Percentiles rank a stretch among this genome's conserved stretches.
These are phyloP conservation scores for Crotophaga sulcirostris DNA, from an alignment of 2,113 vertebrate species.

Conservation along the genomic window DNA sequence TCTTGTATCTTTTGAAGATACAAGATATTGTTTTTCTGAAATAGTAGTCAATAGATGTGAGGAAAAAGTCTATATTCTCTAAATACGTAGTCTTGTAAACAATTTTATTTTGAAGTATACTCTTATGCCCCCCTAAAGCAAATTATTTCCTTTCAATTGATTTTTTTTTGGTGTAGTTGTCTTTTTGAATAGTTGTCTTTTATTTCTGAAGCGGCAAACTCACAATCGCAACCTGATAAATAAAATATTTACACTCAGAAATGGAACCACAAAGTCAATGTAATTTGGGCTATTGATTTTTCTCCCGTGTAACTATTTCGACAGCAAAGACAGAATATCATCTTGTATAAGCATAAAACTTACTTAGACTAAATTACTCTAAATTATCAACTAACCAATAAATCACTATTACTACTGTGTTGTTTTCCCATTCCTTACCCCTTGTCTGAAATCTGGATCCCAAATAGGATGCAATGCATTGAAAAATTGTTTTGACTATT, in stretches of 20 bases:
- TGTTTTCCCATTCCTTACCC: background rate
- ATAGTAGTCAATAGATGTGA: background rate
- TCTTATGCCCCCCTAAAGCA: background rate
- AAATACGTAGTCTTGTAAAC: background rate
- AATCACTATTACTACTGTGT: background rate
- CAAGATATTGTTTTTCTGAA: background rate
- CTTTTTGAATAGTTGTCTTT: background rate
- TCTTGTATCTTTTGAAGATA: background rate
- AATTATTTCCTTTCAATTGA: background rate
- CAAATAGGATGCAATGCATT: background rate
- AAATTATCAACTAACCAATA: background rate
- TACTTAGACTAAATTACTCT: background rate
- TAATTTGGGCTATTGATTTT: background rate
- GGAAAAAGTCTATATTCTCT: background rate
- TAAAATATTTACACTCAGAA: constrained; percentile 12
- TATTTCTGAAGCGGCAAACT: background rate
- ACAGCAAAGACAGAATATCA: background rate
- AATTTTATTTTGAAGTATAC: background rate
- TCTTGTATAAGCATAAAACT: background rate
- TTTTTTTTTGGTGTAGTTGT: background rate
- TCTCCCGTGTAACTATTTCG: background rate
- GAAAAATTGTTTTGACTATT: background rate
- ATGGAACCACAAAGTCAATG: background rate
- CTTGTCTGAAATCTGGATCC: background rate
- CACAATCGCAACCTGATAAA: background rate